Evolutionary conservation across 2,888 invertebrate genomes (phyloP).

Genomic region (Pandemis heparana): DNA sequence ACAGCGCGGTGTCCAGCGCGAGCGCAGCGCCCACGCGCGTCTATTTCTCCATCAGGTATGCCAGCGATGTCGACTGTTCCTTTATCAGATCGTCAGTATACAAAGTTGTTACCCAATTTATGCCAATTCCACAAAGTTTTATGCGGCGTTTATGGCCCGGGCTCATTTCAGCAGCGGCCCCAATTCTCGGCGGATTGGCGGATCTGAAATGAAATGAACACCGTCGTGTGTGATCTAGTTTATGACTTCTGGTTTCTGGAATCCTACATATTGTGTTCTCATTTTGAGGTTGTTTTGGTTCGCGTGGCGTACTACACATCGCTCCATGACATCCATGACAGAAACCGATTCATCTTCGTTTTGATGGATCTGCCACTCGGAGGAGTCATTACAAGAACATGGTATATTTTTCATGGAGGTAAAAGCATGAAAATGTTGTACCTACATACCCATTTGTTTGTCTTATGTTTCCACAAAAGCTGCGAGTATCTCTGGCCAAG

Average conservation of each 20-base stretch:
- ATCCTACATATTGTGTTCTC: background rate
- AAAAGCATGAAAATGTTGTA: too few relatives aligned
- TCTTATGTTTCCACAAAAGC: background rate
- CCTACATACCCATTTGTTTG: too few relatives aligned
- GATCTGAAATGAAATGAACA: background rate
- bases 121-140: constrained; percentile 2
- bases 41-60: constrained; percentile 27
- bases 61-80: background rate
- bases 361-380: too few relatives aligned
- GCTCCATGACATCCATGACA: background rate
- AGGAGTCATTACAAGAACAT: too few relatives aligned
- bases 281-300: background rate
- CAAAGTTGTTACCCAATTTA: constrained; percentile 1
- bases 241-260: constrained; percentile 14
- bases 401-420: too few relatives aligned
- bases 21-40: constrained; percentile 19
- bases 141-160: background rate
- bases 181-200: background rate
- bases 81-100: constrained; percentile 37
- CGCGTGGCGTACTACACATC: too few relatives aligned
- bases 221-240: constrained; percentile 18
- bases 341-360: background rate
- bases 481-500: background rate
- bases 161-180: background rate
- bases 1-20: background rate